phyloP scores from a whole-genome alignment of 2,113 vertebrate genomes.

The Ploceus nigricollis region DNA sequence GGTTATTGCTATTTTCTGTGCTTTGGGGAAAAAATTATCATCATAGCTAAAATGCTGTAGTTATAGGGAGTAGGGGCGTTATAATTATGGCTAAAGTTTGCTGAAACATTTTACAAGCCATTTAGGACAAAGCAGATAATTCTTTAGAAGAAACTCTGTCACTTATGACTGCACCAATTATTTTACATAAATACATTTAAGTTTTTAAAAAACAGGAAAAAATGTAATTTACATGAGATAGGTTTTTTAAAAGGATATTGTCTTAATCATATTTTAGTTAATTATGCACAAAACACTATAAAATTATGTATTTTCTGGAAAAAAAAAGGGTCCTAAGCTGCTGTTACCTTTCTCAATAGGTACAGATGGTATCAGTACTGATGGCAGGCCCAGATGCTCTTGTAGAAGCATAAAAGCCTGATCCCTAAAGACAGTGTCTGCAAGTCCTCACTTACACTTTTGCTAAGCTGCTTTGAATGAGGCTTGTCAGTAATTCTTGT shows the following conservation, averaged over 20 bases:
- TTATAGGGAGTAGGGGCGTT: background rate
- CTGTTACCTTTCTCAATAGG: background rate
- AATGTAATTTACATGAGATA: background rate
- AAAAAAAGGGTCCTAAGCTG: background rate
- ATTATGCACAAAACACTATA: background rate
- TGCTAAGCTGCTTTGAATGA: background rate
- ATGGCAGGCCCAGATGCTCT: background rate
- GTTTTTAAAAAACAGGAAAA: background rate
- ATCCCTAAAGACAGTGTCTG: background rate
- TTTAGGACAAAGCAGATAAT: conserved; percentile 17
- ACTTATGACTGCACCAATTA: background rate
- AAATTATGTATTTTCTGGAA: background rate
- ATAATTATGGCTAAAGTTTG: background rate
- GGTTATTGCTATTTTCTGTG: conserved; percentile 20
- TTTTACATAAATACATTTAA: background rate
- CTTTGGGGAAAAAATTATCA: background rate
- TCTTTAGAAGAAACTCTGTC: background rate
- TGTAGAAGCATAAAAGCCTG: background rate
- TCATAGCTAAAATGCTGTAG: background rate
- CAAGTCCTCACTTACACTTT: background rate
- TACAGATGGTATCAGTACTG: background rate
- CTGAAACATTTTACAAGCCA: background rate
- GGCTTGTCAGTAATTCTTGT: background rate
- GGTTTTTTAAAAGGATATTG: background rate
- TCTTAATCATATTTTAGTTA: background rate